Conservation (phyloP, 1,140 invertebrate genomes). For the Agrilus planipennis region DNA sequence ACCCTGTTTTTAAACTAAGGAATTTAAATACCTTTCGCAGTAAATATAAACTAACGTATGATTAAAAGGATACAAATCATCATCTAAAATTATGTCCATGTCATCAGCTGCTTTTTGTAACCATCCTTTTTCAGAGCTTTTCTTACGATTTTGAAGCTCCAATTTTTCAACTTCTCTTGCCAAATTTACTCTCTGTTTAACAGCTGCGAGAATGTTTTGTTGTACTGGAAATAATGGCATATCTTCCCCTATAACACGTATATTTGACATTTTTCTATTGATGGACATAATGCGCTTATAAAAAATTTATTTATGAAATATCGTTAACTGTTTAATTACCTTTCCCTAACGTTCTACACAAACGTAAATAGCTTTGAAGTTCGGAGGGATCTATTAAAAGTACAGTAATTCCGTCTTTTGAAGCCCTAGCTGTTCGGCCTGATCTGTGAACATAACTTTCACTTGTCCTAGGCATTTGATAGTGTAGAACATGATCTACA, state of each 20-base stretch:
- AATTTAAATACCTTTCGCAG: conserved; percentile 5
- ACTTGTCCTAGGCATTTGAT: conserved; percentile 89
- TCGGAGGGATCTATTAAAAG: conserved; percentile 86
- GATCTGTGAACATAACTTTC: conserved; percentile 95
- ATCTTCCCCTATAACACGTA: conserved; percentile 53
- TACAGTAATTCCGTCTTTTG: conserved; percentile 79
- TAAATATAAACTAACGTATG: conserved; percentile 2
- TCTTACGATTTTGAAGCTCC: conserved; percentile 53
- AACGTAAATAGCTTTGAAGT: conserved; percentile 62
- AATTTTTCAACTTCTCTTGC: conserved; percentile 69
- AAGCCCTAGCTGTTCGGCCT: conserved; percentile 87
- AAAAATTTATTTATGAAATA: neutral
- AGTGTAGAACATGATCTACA: conserved; percentile 93
- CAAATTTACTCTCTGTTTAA: conserved; percentile 61
- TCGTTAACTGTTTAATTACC: conserved; percentile 40
- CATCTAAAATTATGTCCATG: conserved; percentile 70
- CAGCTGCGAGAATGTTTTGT: conserved; percentile 46
- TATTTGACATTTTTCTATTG: conserved; percentile 60
- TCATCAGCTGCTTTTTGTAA: conserved; percentile 69
- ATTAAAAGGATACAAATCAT: conserved; percentile 54
- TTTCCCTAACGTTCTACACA: conserved; percentile 72
- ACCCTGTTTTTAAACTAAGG: neutral
- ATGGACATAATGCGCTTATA: conserved; percentile 50
- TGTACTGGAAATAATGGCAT: conserved; percentile 73
- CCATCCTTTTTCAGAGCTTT: conserved; percentile 65